Conservation (phyloP, 2,888 invertebrate species). For the Polyploca ridens region DNA sequence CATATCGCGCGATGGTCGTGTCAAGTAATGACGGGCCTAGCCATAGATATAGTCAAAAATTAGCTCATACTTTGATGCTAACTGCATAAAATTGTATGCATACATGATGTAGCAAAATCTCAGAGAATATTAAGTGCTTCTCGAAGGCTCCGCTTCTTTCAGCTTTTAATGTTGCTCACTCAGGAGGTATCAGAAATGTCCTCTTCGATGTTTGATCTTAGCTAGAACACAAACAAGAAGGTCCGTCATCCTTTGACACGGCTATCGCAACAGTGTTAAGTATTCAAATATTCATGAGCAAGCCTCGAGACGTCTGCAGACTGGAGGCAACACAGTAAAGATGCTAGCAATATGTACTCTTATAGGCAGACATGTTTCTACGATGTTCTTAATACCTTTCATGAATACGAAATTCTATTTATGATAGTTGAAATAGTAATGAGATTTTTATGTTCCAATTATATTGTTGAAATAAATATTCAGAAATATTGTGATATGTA, state of each 20-base stretch:
- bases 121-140: neutral
- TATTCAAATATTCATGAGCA: constrained; percentile 65
- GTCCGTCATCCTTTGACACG: constrained; percentile 45
- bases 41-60: neutral
- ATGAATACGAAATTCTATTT: constrained; percentile 3
- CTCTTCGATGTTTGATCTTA: constrained; percentile 36
- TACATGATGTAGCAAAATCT: neutral
- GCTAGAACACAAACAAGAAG: constrained; percentile 30
- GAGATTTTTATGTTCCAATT: constrained; percentile 1
- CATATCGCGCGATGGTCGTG: no score
- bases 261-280: constrained; percentile 38
- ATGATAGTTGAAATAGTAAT: neutral
- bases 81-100: neutral
- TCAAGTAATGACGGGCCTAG: no score
- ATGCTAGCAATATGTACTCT: constrained; percentile 32
- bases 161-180: neutral
- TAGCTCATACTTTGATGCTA: neutral
- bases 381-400: constrained; percentile 12
- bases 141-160: neutral
- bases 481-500: neutral
- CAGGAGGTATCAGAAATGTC: neutral
- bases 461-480: neutral
- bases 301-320: constrained; percentile 32
- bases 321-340: constrained; percentile 28
- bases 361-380: constrained; percentile 18